Percentiles rank a stretch among this genome's conserved stretches.
Conservation (phyloP, 2,888 invertebrate genomes). For the Conops quadrifasciatus region DNA sequence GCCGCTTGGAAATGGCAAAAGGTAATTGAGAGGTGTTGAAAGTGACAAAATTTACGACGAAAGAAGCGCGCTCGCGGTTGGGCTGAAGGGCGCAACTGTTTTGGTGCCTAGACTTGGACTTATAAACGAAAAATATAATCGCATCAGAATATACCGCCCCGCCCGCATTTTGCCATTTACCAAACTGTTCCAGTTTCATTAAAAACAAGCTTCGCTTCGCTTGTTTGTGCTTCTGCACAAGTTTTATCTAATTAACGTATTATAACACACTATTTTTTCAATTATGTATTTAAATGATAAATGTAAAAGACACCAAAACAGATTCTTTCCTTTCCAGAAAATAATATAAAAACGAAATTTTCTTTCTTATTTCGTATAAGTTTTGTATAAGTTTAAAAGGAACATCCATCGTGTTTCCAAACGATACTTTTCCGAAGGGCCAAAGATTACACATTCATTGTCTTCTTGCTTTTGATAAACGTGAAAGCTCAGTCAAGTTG, state of each 20-base stretch:
- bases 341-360: slow-evolving; percentile 56
- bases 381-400: slow-evolving; percentile 5
- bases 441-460: slow-evolving; percentile 52
- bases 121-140: slow-evolving; percentile 13
- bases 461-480: slow-evolving; percentile 44
- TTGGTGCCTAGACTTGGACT: slow-evolving; percentile 46
- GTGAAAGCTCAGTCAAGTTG: slow-evolving; percentile 48
- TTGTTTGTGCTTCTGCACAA: neutral
- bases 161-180: slow-evolving; percentile 51
- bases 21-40: slow-evolving; percentile 27
- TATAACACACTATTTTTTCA: no score
- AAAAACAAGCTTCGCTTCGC: neutral
- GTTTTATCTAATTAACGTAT: neutral
- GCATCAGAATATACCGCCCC: slow-evolving; percentile 11
- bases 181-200: slow-evolving; percentile 45
- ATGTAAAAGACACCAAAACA: slow-evolving; percentile 63
- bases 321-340: slow-evolving; percentile 54
- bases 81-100: slow-evolving; percentile 44
- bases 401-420: slow-evolving; percentile 46
- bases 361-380: slow-evolving; percentile 47
- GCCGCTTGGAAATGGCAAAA: slow-evolving; percentile 74
- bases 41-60: neutral
- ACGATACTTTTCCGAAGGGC: slow-evolving; percentile 45
- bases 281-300: neutral
- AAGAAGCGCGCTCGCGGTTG: neutral